Evolutionary conservation across 2,888 invertebrate genomes (phyloP).

Genomic region (Amphimallon solstitiale): DNA sequence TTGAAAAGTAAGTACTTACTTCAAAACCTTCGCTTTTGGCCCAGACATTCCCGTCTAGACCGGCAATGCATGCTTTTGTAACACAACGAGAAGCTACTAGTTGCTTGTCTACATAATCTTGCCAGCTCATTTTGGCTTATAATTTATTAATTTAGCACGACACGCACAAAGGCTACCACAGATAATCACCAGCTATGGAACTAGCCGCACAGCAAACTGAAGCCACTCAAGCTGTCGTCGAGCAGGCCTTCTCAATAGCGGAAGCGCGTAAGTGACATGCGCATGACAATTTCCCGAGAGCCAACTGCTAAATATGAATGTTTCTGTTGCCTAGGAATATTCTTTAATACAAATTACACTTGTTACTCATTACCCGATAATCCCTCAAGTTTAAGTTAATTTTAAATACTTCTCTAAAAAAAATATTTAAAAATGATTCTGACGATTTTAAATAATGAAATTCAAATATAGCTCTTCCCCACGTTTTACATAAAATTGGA

Average conservation of each 20-base stretch:
- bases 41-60: slow-evolving; percentile 95
- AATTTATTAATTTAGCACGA: slow-evolving; percentile 55
- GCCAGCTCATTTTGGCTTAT: slow-evolving; percentile 87
- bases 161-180: slow-evolving; percentile 58
- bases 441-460: no score
- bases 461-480: no score
- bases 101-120: slow-evolving; percentile 98
- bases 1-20: slow-evolving; percentile 72
- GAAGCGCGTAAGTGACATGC: slow-evolving; percentile 56
- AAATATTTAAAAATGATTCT: no score
- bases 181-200: slow-evolving; percentile 49
- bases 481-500: no score
- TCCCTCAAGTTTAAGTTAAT: no score
- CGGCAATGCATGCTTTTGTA: slow-evolving; percentile 93
- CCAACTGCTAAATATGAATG: slow-evolving; percentile 35
- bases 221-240: slow-evolving; percentile 46
- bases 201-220: slow-evolving; percentile 58
- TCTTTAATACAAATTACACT: no score
- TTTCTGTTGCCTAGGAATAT: slow-evolving; percentile 15
- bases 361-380: no score
- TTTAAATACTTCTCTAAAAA: no score
- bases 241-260: slow-evolving; percentile 47
- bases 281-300: slow-evolving; percentile 38
- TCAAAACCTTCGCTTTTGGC: slow-evolving; percentile 93
- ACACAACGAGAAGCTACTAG: slow-evolving; percentile 95